Evolutionary conservation across 2,113 vertebrate species (phyloP), one percentile per base, ranked within the genome.

Genomic region (Fulica atra): DNA sequence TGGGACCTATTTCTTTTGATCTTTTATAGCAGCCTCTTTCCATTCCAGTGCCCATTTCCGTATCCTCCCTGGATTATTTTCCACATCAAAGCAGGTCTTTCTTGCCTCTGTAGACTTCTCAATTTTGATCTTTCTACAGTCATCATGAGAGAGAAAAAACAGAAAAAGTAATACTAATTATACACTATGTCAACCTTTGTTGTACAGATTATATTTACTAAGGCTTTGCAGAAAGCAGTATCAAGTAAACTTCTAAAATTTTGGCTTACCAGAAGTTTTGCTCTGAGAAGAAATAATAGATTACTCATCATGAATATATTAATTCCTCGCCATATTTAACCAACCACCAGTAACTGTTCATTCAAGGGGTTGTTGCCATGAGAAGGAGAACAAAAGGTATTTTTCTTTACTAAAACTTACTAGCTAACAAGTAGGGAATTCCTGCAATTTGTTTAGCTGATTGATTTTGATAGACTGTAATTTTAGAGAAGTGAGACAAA

Each of bases 1-100:
- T 87, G 95, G 95, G 91, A 82, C 50, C 38, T 89, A 25, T 81
- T 96, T 88, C 89, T 93, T 97, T 95, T 97, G 95, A 97, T 97
- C 88, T 96, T 83, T 83, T 59, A 78, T 38, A 94, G 53, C 44
- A 90, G n/a, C 15, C 33, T 92, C 48, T 83, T 93, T 96, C 86
- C 54, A 72, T 92, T 82, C 64, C 87, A 84, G 40, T 79, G 65
- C 81, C 91, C 76, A 70, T 95, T 95, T 93, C 76, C 2, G 7
- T 92, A 96, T 84, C 46, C 85, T 92, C 92, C 14, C 68, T 92
- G 72, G 92, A 90, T 94, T 94, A 95, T 84, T 89, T 93, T 96
- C 79, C 65, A 95, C 86, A 96, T 97, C 95, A 97, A 97, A 97
- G 95, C 46, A 86, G 36, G 38, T 72, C 71, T 92, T 92, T 94